Base-by-base conservation (phyloP, 2,888 invertebrate species). In the Ophion ventricosus region DNA sequence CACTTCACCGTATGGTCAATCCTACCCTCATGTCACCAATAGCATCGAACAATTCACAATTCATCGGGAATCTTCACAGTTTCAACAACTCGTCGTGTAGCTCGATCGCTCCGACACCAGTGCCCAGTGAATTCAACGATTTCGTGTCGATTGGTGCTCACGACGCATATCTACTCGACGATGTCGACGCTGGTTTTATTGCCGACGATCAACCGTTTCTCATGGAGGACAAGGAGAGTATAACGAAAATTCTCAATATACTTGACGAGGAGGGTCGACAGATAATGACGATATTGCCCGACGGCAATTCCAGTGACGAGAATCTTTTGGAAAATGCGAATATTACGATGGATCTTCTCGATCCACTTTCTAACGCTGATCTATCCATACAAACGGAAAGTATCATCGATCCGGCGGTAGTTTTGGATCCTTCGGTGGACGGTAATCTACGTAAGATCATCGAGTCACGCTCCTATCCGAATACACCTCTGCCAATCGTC, bases 121-220 rank as follows among this genome's bases (percentile, higher is more conserved):
- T 96, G 29, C 96, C 96, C 11, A 95, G 95, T 82, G 96, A 97
- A 89, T 96, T 96, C 90, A 95, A 95, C 82, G 96, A 97, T 90
- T 96, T 96, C 86, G 96, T 95, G 57, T 94, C 95, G 0, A 94
- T 96, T 66, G 94, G 95, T 4, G 95, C 95, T 64, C 93, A 95
- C 0, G 95, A 95, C 85, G 94, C 87, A 49, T 93, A 91, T 81
- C 80, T 93, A 17, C 87, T 93, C 7, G 92, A 93, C 61, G 92
- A 92, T 11, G 91, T 92, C 1, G 92, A 91, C 80, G 83, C 92
- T 2, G 92, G 91, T 76, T 91, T 93, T 26, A 92, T 92, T 40
- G 87, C 91, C 2, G 90, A 91, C 2, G 91, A 91, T 25, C 91
- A 91, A 35, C 89, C 88, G 35, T 93, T 93, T 26, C 85, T 93